These are phyloP conservation scores for Prosopocoilus inquinatus DNA, from an alignment of 2,888 invertebrate species.

Conservation along the genomic window DNA sequence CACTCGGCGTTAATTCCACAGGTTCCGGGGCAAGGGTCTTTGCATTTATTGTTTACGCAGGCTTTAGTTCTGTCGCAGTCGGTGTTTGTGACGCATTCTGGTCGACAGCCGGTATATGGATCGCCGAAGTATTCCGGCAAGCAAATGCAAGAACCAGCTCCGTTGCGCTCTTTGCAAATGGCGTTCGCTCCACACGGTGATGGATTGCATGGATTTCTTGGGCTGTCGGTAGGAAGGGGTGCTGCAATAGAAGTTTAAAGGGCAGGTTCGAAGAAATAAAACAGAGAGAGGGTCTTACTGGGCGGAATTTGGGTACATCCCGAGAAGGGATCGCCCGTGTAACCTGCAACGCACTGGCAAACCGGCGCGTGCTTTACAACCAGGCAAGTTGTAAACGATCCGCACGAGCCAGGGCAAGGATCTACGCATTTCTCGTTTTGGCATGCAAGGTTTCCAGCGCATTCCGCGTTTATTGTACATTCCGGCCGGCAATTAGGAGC, in stretches of 20 bases:
- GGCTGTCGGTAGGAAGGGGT: conserved; percentile 50
- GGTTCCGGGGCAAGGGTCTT: conserved; percentile 59
- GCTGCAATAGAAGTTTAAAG: conserved; percentile 42
- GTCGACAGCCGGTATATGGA: conserved; percentile 65
- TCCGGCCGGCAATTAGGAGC: conserved; percentile 66
- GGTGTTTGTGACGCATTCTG: conserved; percentile 66
- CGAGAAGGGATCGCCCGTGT: conserved; percentile 64
- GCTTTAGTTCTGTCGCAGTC: conserved; percentile 64
- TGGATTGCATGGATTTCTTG: conserved; percentile 59
- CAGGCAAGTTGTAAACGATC: conserved; percentile 69
- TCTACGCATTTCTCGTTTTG: conserved; percentile 75
- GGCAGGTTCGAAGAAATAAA: conserved; percentile 14
- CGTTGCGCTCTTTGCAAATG: conserved; percentile 62
- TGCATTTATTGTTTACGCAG: conserved; percentile 67
- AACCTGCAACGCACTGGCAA: conserved; percentile 73
- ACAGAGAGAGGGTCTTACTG: conserved; percentile 54
- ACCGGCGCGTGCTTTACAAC: conserved; percentile 76
- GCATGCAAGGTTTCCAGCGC: conserved; percentile 73
- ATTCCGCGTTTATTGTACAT: conserved; percentile 70
- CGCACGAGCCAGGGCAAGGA: conserved; percentile 78
- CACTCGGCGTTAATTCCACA: conserved; percentile 61
- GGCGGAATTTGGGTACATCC: conserved; percentile 57
- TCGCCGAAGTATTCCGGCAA: conserved; percentile 63
- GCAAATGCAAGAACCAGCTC: conserved; percentile 65
- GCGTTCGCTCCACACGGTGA: conserved; percentile 70